Percentiles rank a stretch among this genome's conserved stretches.
These are phyloP conservation scores for Poeciliopsis occidentalis DNA, from an alignment of 2,113 vertebrate species.

Conservation along the genomic window DNA sequence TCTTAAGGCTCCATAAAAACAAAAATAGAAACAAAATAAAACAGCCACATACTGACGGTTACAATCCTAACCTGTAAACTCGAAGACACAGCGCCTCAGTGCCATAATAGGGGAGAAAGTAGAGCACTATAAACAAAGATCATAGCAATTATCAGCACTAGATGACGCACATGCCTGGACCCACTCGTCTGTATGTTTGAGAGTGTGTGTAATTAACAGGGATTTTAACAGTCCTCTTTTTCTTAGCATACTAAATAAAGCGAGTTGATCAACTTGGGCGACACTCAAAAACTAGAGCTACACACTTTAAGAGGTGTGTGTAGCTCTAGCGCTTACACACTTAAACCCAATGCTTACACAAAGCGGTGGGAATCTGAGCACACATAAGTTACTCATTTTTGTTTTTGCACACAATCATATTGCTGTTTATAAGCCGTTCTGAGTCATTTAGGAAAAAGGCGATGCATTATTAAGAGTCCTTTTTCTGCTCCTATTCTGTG, in stretches of 20 bases:
- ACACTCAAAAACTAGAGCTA: slow-evolving; percentile 11
- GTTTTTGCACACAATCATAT: neutral
- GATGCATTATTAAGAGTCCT: neutral
- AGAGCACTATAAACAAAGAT: slow-evolving; percentile 45
- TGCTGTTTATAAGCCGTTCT: neutral
- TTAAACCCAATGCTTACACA: slow-evolving; percentile 45
- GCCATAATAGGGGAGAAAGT: slow-evolving; percentile 44
- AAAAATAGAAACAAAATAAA: slow-evolving; percentile 1
- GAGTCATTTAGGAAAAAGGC: neutral
- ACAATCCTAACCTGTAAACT: slow-evolving; percentile 39
- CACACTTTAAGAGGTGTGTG: neutral
- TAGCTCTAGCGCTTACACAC: slow-evolving; percentile 23
- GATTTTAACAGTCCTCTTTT: slow-evolving; percentile 38
- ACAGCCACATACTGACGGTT: slow-evolving; percentile 1
- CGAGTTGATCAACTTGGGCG: slow-evolving; percentile 51
- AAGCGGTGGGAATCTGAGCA: slow-evolving; percentile 54
- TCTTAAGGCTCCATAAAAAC: neutral
- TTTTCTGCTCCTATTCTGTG: neutral
- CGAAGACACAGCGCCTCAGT: slow-evolving; percentile 17
- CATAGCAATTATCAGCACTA: slow-evolving; percentile 66
- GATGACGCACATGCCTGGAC: slow-evolving; percentile 67
- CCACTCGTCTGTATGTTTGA: slow-evolving; percentile 26
- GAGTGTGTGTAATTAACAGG: slow-evolving; percentile 48
- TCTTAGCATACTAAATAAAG: slow-evolving; percentile 52
- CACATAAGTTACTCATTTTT: slow-evolving; percentile 22